Conservation (phyloP, 1,140 invertebrate species). For the Ceratitis capitata region DNA sequence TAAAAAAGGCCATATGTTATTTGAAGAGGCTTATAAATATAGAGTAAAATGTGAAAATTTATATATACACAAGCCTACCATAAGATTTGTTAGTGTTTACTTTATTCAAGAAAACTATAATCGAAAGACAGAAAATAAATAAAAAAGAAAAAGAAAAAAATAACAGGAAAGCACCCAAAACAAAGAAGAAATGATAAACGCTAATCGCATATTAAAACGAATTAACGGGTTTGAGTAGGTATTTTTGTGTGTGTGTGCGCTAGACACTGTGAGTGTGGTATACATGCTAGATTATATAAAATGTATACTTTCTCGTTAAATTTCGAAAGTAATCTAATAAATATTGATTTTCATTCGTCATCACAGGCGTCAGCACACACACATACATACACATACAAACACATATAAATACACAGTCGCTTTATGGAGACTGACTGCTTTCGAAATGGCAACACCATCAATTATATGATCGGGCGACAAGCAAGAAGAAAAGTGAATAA, state of each 20-base stretch:
- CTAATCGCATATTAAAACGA: not conserved
- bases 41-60: not conserved
- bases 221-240: not conserved
- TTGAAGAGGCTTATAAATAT: not conserved
- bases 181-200: not conserved
- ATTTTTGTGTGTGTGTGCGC: not conserved
- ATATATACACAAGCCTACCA: not conserved
- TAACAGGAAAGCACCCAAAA: not conserved
- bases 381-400: not conserved
- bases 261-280: not conserved
- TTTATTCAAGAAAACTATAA: too few relatives aligned
- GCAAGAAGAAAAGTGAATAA: not conserved
- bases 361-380: slow-evolving; percentile 41
- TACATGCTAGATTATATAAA: slow-evolving; percentile 49
- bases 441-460: slow-evolving; percentile 15
- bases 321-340: slow-evolving; percentile 66
- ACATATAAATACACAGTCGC: not conserved
- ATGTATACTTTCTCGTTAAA: slow-evolving; percentile 65
- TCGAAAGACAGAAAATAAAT: too few relatives aligned
- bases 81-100: not conserved
- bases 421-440: not conserved
- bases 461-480: slow-evolving; percentile 31
- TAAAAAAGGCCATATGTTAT: too few relatives aligned
- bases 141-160: not conserved
- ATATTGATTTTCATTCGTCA: slow-evolving; percentile 66